Evolutionary conservation across 1,140 invertebrate genomes (phyloP), one percentile per base, ranked within the genome.

Genomic region (Meloidogyne floridensis): DNA sequence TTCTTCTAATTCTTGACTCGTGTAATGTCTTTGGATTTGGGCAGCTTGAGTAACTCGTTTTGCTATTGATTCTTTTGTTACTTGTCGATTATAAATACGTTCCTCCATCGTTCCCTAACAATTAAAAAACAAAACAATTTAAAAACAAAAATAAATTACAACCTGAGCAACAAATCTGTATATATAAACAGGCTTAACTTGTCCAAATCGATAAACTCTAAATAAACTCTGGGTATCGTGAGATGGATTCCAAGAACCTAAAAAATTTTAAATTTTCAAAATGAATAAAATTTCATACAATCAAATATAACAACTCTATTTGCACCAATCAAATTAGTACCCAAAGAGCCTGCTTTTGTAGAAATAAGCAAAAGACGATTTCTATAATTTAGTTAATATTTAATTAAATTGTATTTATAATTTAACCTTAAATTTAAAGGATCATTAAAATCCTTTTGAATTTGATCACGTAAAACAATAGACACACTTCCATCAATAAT

Each of bases 221-320:
- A 98, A 99, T 84, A 98, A 95, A 88, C 96, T 96, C 92, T 99
- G 97, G n/a, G 95, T 94, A 90, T 99, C 97, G 89, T 97, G 94
- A 9, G 73, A 85, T 0, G 73, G 74, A 86, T 76, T 85, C 83
- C 75, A 84, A 10, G 15, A 85, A 42, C 54, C 76, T 70, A 71
- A 71, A 42, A 51, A 80, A 13, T 8, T 42, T 43, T 11, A 11
- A 72, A n/a, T 32, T 32, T 8, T 69, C 54, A 69, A 56, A 54
- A 0, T 95, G 95, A 97, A 92, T 96, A 96, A 65, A 98, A 11
- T 94, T 96, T 2, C 56, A 71, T 69, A 79, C 96, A 95, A 91
- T 98, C 97, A 91, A 99, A 97, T 74, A 99, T 95, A 18, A 99
- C 94, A 1, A 98, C 96, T 80, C 97, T 92, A 91, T 98, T 99